These are phyloP conservation scores for Thoracochromis brauschi DNA, from an alignment of 2,113 vertebrate species.

Conservation along the genomic window DNA sequence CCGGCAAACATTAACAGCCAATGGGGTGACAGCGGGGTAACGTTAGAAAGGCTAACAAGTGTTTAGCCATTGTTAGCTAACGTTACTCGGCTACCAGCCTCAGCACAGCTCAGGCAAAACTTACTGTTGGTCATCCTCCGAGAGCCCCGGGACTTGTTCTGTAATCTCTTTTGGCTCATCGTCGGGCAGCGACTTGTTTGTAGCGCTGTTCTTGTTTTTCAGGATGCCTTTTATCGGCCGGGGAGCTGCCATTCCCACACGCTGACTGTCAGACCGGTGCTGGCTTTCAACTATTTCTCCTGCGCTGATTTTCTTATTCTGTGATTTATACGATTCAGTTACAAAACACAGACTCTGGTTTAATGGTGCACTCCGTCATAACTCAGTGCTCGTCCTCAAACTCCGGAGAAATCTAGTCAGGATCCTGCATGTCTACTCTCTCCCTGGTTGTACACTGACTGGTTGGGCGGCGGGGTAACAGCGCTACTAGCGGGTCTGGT, in stretches of 20 bases:
- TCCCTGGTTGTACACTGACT: not conserved
- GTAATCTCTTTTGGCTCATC: conserved; percentile 45
- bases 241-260: conserved; percentile 73
- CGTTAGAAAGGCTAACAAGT: conserved; percentile 41
- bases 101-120: conserved; percentile 18
- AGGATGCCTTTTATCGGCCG: conserved; percentile 77
- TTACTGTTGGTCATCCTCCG: conserved; percentile 74
- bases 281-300: not conserved
- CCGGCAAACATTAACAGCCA: not conserved
- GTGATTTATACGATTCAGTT: not conserved
- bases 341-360: not conserved
- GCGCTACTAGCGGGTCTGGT: not conserved
- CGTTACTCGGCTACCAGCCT: not conserved
- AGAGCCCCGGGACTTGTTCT: conserved; percentile 44
- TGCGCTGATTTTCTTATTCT: not conserved
- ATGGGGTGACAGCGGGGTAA: not conserved
- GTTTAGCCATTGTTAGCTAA: conserved; percentile 19
- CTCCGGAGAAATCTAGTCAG: not conserved
- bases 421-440: not conserved
- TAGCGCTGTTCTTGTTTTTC: conserved; percentile 70
- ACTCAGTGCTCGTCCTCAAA: not conserved
- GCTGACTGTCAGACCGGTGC: conserved; percentile 13
- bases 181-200: conserved; percentile 36
- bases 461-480: not conserved
- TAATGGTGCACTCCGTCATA: conserved; percentile 9